Evolutionary conservation across 2,113 vertebrate genomes (phyloP).

Genomic region (Setophaga kirtlandii): DNA sequence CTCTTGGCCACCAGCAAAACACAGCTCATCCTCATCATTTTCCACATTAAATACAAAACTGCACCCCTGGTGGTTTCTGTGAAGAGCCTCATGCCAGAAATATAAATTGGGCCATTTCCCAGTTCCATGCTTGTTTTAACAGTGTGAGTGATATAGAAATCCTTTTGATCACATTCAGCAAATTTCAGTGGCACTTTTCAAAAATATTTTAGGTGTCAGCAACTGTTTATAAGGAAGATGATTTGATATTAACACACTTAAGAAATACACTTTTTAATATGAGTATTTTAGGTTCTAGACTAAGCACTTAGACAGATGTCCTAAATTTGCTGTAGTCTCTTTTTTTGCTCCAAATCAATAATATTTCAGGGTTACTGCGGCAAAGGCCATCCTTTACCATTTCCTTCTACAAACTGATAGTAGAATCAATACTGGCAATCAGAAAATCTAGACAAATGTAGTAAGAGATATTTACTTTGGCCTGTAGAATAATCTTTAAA

Average conservation of each 20-base stretch:
- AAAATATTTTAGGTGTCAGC: neutral
- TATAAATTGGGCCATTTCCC: neutral
- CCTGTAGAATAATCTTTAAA: slow-evolving; percentile 16
- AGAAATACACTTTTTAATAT: neutral
- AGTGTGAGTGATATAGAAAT: slow-evolving; percentile 24
- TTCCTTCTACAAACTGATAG: neutral
- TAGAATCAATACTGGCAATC: neutral
- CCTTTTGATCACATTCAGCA: neutral
- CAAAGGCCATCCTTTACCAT: neutral
- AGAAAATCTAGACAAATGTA: slow-evolving; percentile 23
- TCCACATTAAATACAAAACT: neutral
- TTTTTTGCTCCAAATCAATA: neutral
- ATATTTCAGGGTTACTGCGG: neutral
- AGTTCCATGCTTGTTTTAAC: slow-evolving; percentile 8
- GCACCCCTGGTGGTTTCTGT: neutral
- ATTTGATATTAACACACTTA: neutral
- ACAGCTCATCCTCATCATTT: neutral
- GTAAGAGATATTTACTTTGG: neutral
- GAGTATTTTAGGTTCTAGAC: neutral
- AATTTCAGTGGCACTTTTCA: neutral
- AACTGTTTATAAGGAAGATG: neutral
- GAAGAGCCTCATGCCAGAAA: neutral
- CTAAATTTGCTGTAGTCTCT: neutral
- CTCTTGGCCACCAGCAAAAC: slow-evolving; percentile 6
- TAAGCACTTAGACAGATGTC: neutral